Evolutionary conservation across 2,113 vertebrate genomes (phyloP), one percentile per base, ranked within the genome.

Genomic region (Alexandromys fortis): DNA sequence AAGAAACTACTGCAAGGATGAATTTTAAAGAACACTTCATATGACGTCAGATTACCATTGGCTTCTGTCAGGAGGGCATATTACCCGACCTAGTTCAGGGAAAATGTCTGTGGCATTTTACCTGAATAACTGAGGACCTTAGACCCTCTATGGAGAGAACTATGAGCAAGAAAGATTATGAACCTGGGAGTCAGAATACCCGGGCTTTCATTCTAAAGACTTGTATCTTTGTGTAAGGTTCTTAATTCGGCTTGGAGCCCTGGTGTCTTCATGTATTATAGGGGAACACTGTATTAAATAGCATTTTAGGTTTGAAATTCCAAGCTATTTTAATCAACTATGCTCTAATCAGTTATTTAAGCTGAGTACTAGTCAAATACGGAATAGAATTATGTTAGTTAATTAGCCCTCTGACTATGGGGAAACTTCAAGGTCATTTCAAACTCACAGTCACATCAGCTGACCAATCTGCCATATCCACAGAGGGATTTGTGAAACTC

Each of bases 71-170:
- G 86, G 93, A 63, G 0, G 0, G 38, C 85, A 75, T 91, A 92
- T 97, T 76, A 96, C 98, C 97, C 83, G 77, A 68, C 79, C 78
- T 98, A 98, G 98, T 98, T 88, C 98, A 98, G 97, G 96, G 97
- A 91, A 96, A 95, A 94, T 96, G 94, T 97, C 95, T 97, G 96
- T 96, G 96, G 97, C 97, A 98, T 98, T 96, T 94, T 24, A 87
- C 68, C 96, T 76, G 87, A 55, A 86, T 49, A 98, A 17, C 8
- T 49, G 7, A 38, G 33, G 19, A 72, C 22, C 33, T 95, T 35
- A 79, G 47, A 21, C 87, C 58, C 38, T 70, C 3, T 45, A 16
- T 12, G 52, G 81, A 94, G 17, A 35, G 55, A 61, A 70, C 4
- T 33, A 3, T 33, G 22, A 49, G 77, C 30, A 96, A 73, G 77